phyloP scores from a whole-genome alignment of 2,797 vertebrate genomes.

The Rhynchotus rufescens region DNA sequence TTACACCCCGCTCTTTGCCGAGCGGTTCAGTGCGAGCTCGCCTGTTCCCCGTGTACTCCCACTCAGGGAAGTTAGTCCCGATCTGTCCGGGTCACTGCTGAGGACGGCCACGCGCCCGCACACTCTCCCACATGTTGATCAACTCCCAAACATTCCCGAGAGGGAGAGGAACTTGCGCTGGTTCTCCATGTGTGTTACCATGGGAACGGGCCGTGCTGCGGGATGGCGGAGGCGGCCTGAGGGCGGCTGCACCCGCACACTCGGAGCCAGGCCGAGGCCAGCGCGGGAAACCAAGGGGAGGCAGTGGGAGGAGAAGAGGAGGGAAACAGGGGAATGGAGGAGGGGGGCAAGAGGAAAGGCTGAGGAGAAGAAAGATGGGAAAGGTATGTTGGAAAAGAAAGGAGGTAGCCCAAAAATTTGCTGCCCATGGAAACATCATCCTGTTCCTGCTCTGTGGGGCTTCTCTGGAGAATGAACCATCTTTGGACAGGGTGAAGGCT shows the following conservation, averaged over 20 bases:
- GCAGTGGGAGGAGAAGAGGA: not conserved
- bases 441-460: not conserved
- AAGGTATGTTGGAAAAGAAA: not conserved
- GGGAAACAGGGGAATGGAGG: not conserved
- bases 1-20: constrained; percentile 44
- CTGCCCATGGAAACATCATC: not conserved
- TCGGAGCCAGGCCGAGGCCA: not conserved
- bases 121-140: not conserved
- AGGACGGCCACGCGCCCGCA: not conserved
- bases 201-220: not conserved
- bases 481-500: not conserved
- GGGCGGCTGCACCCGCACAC: too few relatives aligned
- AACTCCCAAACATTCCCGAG: constrained; percentile 2
- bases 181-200: not conserved
- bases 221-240: not conserved
- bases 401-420: not conserved
- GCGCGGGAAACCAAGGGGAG: not conserved
- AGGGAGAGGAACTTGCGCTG: not conserved
- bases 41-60: not conserved
- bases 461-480: not conserved
- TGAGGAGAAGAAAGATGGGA: not conserved
- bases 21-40: not conserved
- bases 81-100: not conserved
- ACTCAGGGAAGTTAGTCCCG: not conserved
- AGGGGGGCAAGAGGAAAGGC: not conserved